phyloP scores from a whole-genome alignment of 1,140 invertebrate species.

The Brevipalpus yothersi region DNA sequence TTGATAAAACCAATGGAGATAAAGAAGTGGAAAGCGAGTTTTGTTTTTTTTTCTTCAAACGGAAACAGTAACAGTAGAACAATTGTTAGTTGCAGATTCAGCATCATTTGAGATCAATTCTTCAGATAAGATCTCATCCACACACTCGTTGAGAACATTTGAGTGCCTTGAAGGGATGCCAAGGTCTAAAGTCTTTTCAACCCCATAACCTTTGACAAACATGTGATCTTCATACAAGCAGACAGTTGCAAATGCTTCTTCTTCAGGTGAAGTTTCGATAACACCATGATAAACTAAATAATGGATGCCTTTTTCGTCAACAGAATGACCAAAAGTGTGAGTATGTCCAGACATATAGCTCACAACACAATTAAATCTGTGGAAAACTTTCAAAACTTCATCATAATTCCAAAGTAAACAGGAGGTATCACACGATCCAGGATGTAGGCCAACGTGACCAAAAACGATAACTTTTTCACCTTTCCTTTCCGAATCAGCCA shows the following conservation, averaged over 20 bases:
- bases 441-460: slow-evolving; percentile 17
- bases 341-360: slow-evolving; percentile 19
- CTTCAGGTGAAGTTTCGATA: slow-evolving; percentile 15
- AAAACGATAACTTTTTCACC: slow-evolving; percentile 14
- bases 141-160: too few relatives aligned
- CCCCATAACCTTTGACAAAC: slow-evolving; percentile 11
- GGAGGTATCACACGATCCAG: slow-evolving; percentile 10
- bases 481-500: slow-evolving; percentile 13
- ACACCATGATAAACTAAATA: slow-evolving; percentile 17
- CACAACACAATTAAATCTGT: slow-evolving; percentile 14
- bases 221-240: slow-evolving; percentile 14
- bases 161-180: not conserved
- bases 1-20: too few relatives aligned
- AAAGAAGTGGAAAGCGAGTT: too few relatives aligned
- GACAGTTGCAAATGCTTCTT: slow-evolving; percentile 17
- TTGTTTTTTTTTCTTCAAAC: too few relatives aligned
- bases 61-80: too few relatives aligned
- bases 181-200: slow-evolving; percentile 9
- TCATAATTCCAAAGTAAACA: slow-evolving; percentile 19
- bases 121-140: too few relatives aligned
- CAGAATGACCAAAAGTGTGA: slow-evolving; percentile 15
- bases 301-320: slow-evolving; percentile 17
- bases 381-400: slow-evolving; percentile 16
- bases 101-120: too few relatives aligned
- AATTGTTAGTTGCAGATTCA: too few relatives aligned